Percentiles rank a stretch among this genome's conserved stretches.
These are phyloP conservation scores for Stenichneumon culpator DNA, from an alignment of 2,888 invertebrate species.

Conservation along the genomic window DNA sequence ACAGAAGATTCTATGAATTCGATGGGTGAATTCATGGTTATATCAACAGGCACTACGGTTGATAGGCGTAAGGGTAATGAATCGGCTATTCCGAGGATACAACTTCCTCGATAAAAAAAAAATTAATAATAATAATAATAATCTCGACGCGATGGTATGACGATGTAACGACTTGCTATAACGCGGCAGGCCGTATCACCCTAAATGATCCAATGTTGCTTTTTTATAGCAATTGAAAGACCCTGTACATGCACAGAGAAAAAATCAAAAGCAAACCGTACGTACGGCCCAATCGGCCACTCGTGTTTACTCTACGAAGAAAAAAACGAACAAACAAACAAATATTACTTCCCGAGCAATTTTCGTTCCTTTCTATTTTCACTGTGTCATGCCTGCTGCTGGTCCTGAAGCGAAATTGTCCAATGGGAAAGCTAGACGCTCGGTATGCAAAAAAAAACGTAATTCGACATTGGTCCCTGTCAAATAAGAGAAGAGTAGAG, in stretches of 20 bases:
- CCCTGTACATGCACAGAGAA: background rate
- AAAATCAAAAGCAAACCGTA: slow-evolving; percentile 18
- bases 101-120: too few species aligned
- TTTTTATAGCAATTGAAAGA: background rate
- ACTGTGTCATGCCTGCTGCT: background rate
- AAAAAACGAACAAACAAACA: slow-evolving; percentile 13
- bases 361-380: slow-evolving; percentile 20
- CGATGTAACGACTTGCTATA: too few species aligned
- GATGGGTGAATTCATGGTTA: too few species aligned
- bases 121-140: too few species aligned
- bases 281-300: slow-evolving; percentile 9
- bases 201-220: background rate
- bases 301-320: slow-evolving; percentile 53
- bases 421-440: slow-evolving; percentile 1
- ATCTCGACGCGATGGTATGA: too few species aligned
- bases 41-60: too few species aligned
- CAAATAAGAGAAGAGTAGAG: background rate
- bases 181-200: too few species aligned
- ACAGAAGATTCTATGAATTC: too few species aligned
- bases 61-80: too few species aligned
- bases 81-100: too few species aligned
- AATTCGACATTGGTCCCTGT: slow-evolving; percentile 34
- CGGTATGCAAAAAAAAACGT: slow-evolving; percentile 9
- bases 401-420: slow-evolving; percentile 39
- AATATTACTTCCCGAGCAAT: slow-evolving; percentile 40